Evolutionary conservation across 2,888 invertebrate genomes (phyloP).

Genomic region (Ophion obscuratus): DNA sequence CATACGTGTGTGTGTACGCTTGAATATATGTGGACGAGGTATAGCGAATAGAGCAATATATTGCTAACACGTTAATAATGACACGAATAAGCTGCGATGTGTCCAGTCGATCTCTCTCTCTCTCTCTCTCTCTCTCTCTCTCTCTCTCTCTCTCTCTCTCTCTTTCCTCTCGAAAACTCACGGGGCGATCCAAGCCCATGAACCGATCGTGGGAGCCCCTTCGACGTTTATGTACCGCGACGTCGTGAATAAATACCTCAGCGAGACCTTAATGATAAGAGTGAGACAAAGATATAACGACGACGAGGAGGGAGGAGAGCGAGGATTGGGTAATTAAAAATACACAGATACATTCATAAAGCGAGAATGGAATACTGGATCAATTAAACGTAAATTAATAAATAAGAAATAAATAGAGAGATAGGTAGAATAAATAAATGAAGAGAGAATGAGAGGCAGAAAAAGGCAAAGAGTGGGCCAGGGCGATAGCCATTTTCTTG

Average conservation of each 20-base stretch:
- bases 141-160: constrained; percentile 1
- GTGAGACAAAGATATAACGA: constrained; percentile 47
- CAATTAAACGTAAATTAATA: constrained; percentile 13
- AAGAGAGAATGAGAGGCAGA: constrained; percentile 42
- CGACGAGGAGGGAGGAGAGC: constrained; percentile 3
- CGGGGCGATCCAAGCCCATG: constrained; percentile 73
- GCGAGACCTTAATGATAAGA: constrained; percentile 60
- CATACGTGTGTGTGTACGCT: constrained; percentile 13
- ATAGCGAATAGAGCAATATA: constrained; percentile 57
- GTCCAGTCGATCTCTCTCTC: constrained; percentile 54
- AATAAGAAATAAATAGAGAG: background rate
- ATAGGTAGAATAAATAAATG: constrained; percentile 17
- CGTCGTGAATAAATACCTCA: constrained; percentile 70
- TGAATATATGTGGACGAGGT: constrained; percentile 33
- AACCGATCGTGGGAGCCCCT: constrained; percentile 81
- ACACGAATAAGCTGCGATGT: constrained; percentile 60
- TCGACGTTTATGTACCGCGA: constrained; percentile 61
- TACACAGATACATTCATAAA: constrained; percentile 60
- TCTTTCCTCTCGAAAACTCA: constrained; percentile 31
- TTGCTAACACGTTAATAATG: constrained; percentile 52
- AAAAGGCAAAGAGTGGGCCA: background rate
- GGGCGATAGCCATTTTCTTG: too few relatives aligned
- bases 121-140: background rate
- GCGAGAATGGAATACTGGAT: constrained; percentile 56
- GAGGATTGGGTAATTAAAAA: constrained; percentile 4